A percentile compares a stretch with the other conserved stretches of the same genome.
phyloP scores from a whole-genome alignment of 2,888 invertebrate species.

The Horisme vitalbata region DNA sequence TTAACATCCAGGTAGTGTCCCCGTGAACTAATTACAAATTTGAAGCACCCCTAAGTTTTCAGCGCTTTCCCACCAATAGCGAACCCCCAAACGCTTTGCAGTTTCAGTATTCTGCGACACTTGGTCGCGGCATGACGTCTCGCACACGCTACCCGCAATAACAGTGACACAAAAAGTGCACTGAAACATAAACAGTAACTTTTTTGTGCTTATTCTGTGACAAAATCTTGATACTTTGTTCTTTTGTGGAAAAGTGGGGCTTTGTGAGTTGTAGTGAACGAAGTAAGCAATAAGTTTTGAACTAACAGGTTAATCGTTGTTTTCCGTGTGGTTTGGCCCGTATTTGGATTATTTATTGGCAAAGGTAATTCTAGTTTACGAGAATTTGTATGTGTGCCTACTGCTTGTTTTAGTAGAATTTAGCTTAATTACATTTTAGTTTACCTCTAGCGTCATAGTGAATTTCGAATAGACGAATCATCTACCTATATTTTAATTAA shows the following conservation, averaged over 20 bases:
- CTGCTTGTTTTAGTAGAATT: neutral
- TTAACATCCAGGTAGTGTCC: too few species aligned
- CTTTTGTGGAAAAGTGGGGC: neutral
- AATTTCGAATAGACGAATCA: too few species aligned
- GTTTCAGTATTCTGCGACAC: constrained; percentile 59
- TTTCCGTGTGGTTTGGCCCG: constrained; percentile 13
- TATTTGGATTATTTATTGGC: constrained; percentile 12
- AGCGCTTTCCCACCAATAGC: constrained; percentile 23
- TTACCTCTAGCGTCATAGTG: too few species aligned
- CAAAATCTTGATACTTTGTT: constrained; percentile 9
- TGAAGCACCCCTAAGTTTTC: neutral
- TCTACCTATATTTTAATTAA: too few species aligned
- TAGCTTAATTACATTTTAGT: too few species aligned
- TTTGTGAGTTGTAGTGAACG: constrained; percentile 2
- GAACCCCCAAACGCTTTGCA: constrained; percentile 11
- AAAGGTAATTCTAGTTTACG: constrained; percentile 6
- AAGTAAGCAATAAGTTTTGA: constrained; percentile 9
- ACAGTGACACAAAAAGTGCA: constrained; percentile 13
- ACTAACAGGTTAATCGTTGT: constrained; percentile 8
- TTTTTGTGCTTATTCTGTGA: constrained; percentile 3
- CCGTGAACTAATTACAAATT: too few species aligned
- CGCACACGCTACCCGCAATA: neutral
- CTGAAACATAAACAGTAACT: constrained; percentile 19
- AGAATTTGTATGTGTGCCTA: neutral
- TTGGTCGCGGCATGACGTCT: constrained; percentile 39